phyloP scores from a whole-genome alignment of 2,888 invertebrate genomes.

The Tribolium freemani region DNA sequence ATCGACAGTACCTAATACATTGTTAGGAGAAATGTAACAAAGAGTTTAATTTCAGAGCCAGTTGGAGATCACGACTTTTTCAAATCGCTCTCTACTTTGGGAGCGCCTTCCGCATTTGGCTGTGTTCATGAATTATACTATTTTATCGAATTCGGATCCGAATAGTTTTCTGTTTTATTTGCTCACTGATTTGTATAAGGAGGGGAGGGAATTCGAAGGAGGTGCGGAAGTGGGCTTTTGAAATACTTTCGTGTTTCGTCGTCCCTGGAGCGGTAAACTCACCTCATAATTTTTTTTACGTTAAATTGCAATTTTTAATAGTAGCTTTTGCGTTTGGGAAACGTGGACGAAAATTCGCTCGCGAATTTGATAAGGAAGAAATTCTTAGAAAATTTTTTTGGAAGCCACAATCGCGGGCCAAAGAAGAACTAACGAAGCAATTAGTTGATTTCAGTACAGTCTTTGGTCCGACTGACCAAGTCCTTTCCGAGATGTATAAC shows the following conservation, averaged over 20 bases:
- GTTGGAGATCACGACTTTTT: constrained; percentile 90
- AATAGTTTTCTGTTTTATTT: constrained; percentile 82
- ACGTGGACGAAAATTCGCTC: constrained; percentile 87
- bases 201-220: constrained; percentile 89
- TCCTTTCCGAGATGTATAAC: constrained; percentile 83
- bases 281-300: no score
- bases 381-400: constrained; percentile 89
- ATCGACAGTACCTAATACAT: no score
- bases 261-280: constrained; percentile 90
- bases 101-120: constrained; percentile 93
- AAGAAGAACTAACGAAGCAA: constrained; percentile 84
- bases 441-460: constrained; percentile 87
- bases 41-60: constrained; percentile 73
- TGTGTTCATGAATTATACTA: constrained; percentile 94
- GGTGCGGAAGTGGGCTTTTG: constrained; percentile 98
- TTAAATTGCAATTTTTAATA: no score
- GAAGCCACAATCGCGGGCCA: constrained; percentile 87
- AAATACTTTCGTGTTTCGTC: constrained; percentile 96
- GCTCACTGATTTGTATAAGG: constrained; percentile 91
- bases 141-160: constrained; percentile 85
- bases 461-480: constrained; percentile 88
- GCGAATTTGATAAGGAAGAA: constrained; percentile 92
- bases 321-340: constrained; percentile 83
- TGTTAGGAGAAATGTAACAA: constrained; percentile 38
- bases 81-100: constrained; percentile 84